Percentiles rank a stretch among this genome's conserved stretches.
Conservation (phyloP, 1,140 invertebrate species). For the Drosophila trapezifrons region DNA sequence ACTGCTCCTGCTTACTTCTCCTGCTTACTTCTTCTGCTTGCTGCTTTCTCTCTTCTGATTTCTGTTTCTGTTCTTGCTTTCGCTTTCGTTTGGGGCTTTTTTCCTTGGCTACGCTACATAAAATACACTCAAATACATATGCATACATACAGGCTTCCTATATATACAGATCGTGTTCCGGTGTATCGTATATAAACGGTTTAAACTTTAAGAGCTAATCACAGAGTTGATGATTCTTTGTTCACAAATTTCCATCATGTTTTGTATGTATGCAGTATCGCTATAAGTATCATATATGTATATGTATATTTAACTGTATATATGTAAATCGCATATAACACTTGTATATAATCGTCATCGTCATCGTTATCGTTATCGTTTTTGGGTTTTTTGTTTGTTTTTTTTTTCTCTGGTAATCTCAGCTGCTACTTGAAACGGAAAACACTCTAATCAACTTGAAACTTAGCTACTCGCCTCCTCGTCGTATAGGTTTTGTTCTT, state of each 20-base stretch:
- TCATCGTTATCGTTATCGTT: not conserved
- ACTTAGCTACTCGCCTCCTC: constrained; percentile 17
- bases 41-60: constrained; percentile 7
- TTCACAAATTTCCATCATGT: constrained; percentile 78
- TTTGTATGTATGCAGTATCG: constrained; percentile 59
- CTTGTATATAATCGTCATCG: constrained; percentile 48
- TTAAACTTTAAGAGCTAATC: constrained; percentile 83
- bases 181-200: constrained; percentile 56
- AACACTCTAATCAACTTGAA: constrained; percentile 65
- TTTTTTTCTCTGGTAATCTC: not conserved
- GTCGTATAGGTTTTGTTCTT: constrained; percentile 19
- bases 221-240: constrained; percentile 83
- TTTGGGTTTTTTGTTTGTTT: not conserved
- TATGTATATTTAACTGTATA: constrained; percentile 42
- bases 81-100: constrained; percentile 5
- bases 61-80: constrained; percentile 26
- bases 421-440: constrained; percentile 52
- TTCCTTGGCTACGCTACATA: constrained; percentile 53
- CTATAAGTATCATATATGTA: constrained; percentile 46
- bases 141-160: constrained; percentile 47
- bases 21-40: too few relatives aligned
- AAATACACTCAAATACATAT: constrained; percentile 52
- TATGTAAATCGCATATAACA: constrained; percentile 64
- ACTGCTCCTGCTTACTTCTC: too few relatives aligned
- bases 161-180: constrained; percentile 45